Percentiles rank a stretch among this genome's conserved stretches.
phyloP scores from a whole-genome alignment of 2,113 vertebrate species.

The Dipodomys merriami region DNA sequence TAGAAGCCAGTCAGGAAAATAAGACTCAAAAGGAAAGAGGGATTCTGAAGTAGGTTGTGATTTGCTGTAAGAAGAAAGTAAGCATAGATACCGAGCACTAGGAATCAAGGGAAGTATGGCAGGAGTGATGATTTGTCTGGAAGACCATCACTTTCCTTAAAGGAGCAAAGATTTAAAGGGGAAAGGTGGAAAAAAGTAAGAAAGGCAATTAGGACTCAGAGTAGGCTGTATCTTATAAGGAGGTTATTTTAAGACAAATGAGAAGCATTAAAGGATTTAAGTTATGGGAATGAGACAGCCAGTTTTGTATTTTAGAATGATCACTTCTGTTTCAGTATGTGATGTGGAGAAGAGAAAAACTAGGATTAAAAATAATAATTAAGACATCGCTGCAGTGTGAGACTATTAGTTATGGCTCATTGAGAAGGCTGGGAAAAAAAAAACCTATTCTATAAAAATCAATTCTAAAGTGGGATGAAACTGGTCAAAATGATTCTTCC shows the following conservation, averaged over 20 bases:
- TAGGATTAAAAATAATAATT: constrained; percentile 9
- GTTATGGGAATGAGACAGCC: neutral
- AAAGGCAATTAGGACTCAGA: neutral
- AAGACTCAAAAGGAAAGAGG: neutral
- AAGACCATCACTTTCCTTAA: too few relatives aligned
- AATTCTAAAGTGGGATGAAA: neutral
- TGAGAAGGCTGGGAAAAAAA: neutral
- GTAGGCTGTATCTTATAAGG: neutral
- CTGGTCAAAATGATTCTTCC: neutral
- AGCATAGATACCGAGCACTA: neutral
- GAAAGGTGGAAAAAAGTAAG: neutral
- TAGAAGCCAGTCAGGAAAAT: neutral
- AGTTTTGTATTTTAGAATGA: constrained; percentile 17
- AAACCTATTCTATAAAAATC: neutral
- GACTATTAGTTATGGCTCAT: neutral
- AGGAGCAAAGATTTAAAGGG: neutral
- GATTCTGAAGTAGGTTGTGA: neutral
- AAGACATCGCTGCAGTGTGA: neutral
- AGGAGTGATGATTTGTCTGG: neutral
- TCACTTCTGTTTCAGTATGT: neutral
- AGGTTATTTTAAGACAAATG: constrained; percentile 19
- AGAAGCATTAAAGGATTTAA: constrained; percentile 12
- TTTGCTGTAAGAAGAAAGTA: neutral
- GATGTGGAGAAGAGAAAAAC: neutral
- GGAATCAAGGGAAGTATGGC: neutral